These are phyloP conservation scores for Baryphthengus martii DNA, from an alignment of 2,113 vertebrate genomes.

Conservation along the genomic window DNA sequence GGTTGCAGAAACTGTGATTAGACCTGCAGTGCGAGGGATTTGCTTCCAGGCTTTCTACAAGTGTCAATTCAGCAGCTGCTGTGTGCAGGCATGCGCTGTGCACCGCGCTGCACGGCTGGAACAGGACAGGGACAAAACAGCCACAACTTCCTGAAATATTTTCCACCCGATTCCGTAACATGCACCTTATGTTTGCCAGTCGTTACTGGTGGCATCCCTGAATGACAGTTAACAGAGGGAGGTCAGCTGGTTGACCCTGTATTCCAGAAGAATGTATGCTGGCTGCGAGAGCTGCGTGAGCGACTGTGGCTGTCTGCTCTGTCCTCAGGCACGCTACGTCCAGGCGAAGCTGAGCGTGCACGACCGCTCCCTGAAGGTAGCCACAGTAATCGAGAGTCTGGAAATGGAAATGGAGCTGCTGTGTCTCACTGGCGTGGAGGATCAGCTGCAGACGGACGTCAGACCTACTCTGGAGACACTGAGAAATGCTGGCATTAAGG, in stretches of 20 bases:
- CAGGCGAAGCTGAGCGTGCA: conserved; percentile 97
- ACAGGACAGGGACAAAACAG: background rate
- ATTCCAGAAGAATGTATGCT: background rate
- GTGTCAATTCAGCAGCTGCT: background rate
- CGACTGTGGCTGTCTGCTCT: conserved; percentile 15
- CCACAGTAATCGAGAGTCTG: conserved; percentile 94
- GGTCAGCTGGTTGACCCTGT: background rate
- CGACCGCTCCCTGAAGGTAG: conserved; percentile 94
- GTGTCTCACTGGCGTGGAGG: conserved; percentile 93
- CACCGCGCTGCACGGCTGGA: background rate
- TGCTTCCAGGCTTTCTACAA: background rate
- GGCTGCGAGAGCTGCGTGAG: background rate
- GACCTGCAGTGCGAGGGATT: background rate
- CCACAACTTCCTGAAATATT: background rate
- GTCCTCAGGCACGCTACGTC: conserved; percentile 85
- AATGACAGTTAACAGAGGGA: background rate
- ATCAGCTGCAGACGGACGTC: conserved; percentile 93
- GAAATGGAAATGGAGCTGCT: conserved; percentile 99
- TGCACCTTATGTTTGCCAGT: fast-evolving
- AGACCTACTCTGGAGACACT: conserved; percentile 94
- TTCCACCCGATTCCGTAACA: background rate
- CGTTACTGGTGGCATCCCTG: background rate
- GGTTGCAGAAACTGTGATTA: background rate
- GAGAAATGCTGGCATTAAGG: conserved; percentile 96
- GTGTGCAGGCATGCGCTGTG: background rate